Base-by-base conservation (phyloP, 2,888 invertebrate genomes). In the Paralinhomoeus sp. region DNA sequence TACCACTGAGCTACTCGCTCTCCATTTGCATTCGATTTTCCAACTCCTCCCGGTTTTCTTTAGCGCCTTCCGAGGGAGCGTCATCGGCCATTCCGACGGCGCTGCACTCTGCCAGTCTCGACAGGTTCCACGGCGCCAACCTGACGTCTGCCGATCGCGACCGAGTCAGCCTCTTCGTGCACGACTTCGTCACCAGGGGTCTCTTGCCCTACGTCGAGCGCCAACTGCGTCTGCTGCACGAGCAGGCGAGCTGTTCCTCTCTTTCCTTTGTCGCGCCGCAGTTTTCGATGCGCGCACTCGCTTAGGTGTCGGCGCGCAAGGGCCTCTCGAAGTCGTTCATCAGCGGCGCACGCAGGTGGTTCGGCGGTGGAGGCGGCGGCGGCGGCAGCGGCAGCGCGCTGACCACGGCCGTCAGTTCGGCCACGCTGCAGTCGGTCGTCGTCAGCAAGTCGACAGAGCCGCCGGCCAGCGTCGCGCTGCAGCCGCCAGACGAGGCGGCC, bases 281-380 rank as follows among this genome's bases (percentile, higher is more conserved):
- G 23, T 35, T 44, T 20, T 34, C 9, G 3, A 24, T 20, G 17
- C 24, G 31, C 15, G 27, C 44, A 46, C 37, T 47, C 46, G 36
- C 50, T 18, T 78, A 68, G 67, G 56, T 65, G 27, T 60, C 64
- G 17, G 67, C 66, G 22, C 57, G 69, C 20, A 87, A 89, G 64
- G 85, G 87, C 7, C 78, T 91, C 2, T 83, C 87, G 60, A 75
- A 84, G 59, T 85, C 87, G 0, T 67, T 93, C 49, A 73, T 93
- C 49, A 85, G 81, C 61, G 89, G 85, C 20, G 87, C 91, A 1
- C 87, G 85, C 66, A 73, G 89, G 53, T 85, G 85, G 80, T 89
- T 91, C 44, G 42, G 37, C 37, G 50, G 42, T 39, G 18, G 18
- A 3, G 20, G 20, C 5, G 5, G n/a, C 18, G 20, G 20, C 5